Evolutionary conservation across 2,888 invertebrate genomes (phyloP).

Genomic region (Embidobia sp.): DNA sequence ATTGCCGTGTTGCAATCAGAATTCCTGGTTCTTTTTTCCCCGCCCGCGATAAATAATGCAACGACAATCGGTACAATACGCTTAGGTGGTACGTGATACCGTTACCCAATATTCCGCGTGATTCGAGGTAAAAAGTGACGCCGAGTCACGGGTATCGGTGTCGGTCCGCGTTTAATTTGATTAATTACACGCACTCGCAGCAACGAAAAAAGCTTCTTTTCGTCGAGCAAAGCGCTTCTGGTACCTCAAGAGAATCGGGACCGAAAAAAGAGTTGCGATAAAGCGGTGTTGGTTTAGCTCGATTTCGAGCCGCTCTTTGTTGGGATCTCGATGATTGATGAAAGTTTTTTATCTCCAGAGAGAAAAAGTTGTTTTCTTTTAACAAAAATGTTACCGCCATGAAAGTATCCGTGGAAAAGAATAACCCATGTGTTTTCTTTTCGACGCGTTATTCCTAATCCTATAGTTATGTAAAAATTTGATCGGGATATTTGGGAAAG

Average conservation of each 20-base stretch:
- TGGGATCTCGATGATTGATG: conserved; percentile 7
- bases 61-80: conserved; percentile 52
- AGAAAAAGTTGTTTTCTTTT: too few relatives aligned
- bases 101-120: conserved; percentile 53
- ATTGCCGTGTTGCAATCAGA: conserved; percentile 56
- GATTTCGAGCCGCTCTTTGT: conserved; percentile 17
- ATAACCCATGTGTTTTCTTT: too few relatives aligned
- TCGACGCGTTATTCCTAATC: too few relatives aligned
- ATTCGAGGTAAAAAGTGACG: conserved; percentile 48
- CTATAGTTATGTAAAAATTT: too few relatives aligned
- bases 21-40: conserved; percentile 52
- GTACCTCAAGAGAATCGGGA: too few relatives aligned
- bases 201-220: conserved; percentile 3
- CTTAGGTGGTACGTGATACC: conserved; percentile 47
- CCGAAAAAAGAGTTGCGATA: too few relatives aligned
- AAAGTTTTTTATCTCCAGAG: not conserved
- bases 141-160: conserved; percentile 2
- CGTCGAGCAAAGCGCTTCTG: too few relatives aligned
- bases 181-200: conserved; percentile 12
- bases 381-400: too few relatives aligned
- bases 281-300: too few relatives aligned
- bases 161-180: conserved; percentile 13
- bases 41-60: conserved; percentile 60
- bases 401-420: not conserved
- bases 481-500: too few relatives aligned